Percentiles rank a stretch among this genome's conserved stretches.
phyloP scores from a whole-genome alignment of 2,113 vertebrate genomes.

The Eidolon helvum region DNA sequence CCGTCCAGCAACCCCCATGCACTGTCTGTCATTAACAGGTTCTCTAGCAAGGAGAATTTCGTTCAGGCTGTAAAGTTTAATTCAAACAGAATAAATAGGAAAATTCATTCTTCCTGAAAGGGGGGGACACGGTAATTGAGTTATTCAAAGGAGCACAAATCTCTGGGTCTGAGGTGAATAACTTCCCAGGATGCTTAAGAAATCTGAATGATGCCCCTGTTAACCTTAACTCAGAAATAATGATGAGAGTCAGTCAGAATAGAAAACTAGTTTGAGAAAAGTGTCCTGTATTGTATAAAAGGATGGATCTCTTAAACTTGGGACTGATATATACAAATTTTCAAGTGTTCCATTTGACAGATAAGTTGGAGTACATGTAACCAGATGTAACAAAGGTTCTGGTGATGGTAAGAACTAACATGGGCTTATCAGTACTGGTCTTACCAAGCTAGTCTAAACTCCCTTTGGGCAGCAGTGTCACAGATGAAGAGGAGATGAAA shows the following conservation, averaged over 20 bases:
- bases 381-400: not conserved
- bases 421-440: not conserved
- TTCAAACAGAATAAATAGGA: not conserved
- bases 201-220: not conserved
- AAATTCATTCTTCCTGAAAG: not conserved
- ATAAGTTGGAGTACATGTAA: not conserved
- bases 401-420: not conserved
- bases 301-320: not conserved
- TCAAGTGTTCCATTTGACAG: not conserved
- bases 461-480: not conserved
- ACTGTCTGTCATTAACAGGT: not conserved
- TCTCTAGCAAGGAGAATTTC: not conserved
- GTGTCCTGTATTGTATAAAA: not conserved
- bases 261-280: not conserved
- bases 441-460: not conserved
- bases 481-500: not conserved
- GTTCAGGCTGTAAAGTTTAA: not conserved
- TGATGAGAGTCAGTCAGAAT: not conserved
- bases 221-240: not conserved
- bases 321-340: not conserved
- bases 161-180: not conserved
- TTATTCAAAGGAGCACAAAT: not conserved
- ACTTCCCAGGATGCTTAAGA: not conserved
- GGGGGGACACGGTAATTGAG: not conserved
- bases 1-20: no score